Evolutionary conservation across 1,140 invertebrate species (phyloP), one percentile per base, ranked within the genome.

Genomic region (Plectus sambesii): DNA sequence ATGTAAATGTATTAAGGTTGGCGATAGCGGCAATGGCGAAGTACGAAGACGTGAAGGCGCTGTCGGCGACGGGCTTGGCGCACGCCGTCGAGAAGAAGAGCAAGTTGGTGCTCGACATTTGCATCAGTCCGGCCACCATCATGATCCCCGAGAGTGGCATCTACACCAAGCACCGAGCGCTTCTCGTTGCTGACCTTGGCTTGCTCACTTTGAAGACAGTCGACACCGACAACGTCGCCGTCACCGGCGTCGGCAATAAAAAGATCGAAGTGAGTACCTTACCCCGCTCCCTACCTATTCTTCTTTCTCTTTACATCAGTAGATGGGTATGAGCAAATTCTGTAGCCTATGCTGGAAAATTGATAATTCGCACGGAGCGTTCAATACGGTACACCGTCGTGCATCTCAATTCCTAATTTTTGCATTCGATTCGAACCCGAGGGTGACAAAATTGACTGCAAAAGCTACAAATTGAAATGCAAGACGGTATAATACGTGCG

Each of bases 1-100:
- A n/a, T n/a, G n/a, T 30, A 41, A 60, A 35, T 58, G 61, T 47
- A 73, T 74, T 42, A 15, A 42, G 40, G 38, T 47, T 66, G 8
- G 63, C 63, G 6, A 58, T 66, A 2, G 83, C 80, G n/a, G 88
- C 90, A 9, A 80, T 80, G 37, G 78, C 79, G 35, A 80, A 81
- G 63, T 73, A 96, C 23, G 81, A 81, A 27, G 82, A 84, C 58
- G 75, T 96, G 5, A 93, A 92, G 72, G 82, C 90, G 69, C 85
- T 83, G 69, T 93, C 89, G 0, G 81, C 85, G 0, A 75, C 84
- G 5, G 85, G 87, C 5, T 76, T 97, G 55, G 85, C 94, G 62
- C 81, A 90, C 66, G 83, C 87, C 1, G 84, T 97, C 41, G 81
- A 93, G 51, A 79, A 84, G 62, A 83, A 87, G 55, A 80, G 81